Evolutionary conservation across 2,797 vertebrate genomes (phyloP).

Genomic region (Gallirallus australis): DNA sequence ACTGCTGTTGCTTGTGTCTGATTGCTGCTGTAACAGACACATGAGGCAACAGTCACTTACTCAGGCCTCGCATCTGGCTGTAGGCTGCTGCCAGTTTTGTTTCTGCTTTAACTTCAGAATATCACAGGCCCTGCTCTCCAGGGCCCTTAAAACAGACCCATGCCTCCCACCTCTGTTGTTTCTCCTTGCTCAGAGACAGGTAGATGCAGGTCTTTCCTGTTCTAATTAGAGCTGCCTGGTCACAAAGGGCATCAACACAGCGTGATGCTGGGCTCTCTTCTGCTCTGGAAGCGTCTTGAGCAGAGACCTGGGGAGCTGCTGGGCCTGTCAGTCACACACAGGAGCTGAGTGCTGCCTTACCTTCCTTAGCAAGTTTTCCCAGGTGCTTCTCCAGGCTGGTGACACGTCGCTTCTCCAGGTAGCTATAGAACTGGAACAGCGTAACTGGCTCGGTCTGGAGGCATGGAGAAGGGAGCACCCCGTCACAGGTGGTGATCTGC

Average conservation of each 20-base stretch:
- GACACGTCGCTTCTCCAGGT: conserved; percentile 85
- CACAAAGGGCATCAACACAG: background rate
- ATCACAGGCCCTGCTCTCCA: background rate
- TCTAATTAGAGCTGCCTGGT: background rate
- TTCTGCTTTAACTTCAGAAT: background rate
- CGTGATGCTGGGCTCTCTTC: background rate
- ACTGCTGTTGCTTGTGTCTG: background rate
- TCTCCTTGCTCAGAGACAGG: fast-evolving
- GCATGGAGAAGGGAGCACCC: conserved; percentile 60
- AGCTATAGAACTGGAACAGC: conserved; percentile 89
- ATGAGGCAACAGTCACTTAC: background rate
- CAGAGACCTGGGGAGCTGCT: background rate
- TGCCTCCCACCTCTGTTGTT: background rate
- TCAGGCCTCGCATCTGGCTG: background rate
- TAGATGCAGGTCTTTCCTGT: background rate
- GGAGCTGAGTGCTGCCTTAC: conserved; percentile 62
- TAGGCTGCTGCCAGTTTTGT: background rate
- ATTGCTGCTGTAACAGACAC: background rate
- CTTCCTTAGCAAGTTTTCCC: conserved; percentile 89
- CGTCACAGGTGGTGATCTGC: conserved; percentile 83
- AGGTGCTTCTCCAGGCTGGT: conserved; percentile 89
- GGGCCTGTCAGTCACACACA: background rate
- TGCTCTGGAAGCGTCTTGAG: background rate
- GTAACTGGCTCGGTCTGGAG: conserved; percentile 75
- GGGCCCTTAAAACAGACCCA: background rate